A percentile compares a stretch with the other conserved stretches of the same genome.
Conservation (phyloP, 2,797 vertebrate genomes). For the Smutsia gigantea region DNA sequence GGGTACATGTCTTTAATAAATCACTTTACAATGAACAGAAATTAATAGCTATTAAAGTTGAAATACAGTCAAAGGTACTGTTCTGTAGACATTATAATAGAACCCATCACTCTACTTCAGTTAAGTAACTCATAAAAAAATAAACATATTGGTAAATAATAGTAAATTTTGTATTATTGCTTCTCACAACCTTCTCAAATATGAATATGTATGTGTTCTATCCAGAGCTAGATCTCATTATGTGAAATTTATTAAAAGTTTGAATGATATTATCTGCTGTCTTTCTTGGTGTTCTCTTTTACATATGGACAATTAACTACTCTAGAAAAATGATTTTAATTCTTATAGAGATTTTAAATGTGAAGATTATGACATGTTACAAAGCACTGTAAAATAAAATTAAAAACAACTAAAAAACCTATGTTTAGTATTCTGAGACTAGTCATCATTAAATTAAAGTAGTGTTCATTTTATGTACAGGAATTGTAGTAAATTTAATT, state of each 20-base stretch:
- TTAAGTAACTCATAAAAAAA: neutral
- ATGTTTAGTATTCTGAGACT: constrained; percentile 1
- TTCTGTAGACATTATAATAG: neutral
- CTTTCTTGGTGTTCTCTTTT: neutral
- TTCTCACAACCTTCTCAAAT: constrained; percentile 20
- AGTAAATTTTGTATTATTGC: neutral
- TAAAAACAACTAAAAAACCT: neutral
- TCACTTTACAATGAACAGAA: neutral
- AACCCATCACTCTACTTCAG: neutral
- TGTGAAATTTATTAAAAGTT: neutral
- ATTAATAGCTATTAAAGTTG: neutral
- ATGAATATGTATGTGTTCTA: neutral
- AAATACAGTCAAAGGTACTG: neutral
- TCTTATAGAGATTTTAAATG: neutral
- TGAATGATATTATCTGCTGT: neutral
- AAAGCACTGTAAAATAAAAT: neutral
- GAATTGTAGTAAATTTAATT: neutral
- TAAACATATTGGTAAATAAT: neutral
- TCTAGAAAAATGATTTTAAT: neutral
- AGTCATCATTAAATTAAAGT: neutral
- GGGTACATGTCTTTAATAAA: neutral
- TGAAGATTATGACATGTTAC: neutral
- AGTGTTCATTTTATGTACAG: neutral
- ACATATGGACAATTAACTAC: neutral
- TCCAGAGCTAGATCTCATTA: neutral